Conservation (phyloP, 2,888 invertebrate species). For the Heliconius erato region DNA sequence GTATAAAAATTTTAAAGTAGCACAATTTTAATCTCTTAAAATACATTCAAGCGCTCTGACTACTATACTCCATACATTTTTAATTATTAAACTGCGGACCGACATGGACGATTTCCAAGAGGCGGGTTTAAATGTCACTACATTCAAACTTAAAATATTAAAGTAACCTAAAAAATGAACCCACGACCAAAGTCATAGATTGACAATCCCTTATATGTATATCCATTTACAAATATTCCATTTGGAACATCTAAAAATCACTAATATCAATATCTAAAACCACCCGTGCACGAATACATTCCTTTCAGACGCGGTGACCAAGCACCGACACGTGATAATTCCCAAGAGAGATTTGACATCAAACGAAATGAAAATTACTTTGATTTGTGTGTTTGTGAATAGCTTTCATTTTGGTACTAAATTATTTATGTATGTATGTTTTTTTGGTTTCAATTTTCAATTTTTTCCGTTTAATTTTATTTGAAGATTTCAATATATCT, state of each 20-base stretch:
- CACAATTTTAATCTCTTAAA: no score
- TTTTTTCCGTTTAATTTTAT: not conserved
- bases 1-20: no score
- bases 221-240: not conserved
- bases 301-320: conserved; percentile 20
- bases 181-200: not conserved
- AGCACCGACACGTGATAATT: conserved; percentile 19
- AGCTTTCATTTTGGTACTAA: not conserved
- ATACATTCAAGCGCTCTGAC: no score
- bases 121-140: no score
- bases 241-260: not conserved
- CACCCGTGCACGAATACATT: not conserved
- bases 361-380: conserved; percentile 21
- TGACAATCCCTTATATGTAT: not conserved
- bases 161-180: not conserved
- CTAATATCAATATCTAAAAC: not conserved
- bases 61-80: no score
- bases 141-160: no score
- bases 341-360: conserved; percentile 5
- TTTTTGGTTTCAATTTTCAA: not conserved
- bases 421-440: not conserved
- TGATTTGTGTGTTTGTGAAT: conserved; percentile 14
- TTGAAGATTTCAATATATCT: not conserved
- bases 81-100: no score
- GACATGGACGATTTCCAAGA: no score